Evolutionary conservation across 2,888 invertebrate genomes (phyloP).

Genomic region (Augochlorella aurata): DNA sequence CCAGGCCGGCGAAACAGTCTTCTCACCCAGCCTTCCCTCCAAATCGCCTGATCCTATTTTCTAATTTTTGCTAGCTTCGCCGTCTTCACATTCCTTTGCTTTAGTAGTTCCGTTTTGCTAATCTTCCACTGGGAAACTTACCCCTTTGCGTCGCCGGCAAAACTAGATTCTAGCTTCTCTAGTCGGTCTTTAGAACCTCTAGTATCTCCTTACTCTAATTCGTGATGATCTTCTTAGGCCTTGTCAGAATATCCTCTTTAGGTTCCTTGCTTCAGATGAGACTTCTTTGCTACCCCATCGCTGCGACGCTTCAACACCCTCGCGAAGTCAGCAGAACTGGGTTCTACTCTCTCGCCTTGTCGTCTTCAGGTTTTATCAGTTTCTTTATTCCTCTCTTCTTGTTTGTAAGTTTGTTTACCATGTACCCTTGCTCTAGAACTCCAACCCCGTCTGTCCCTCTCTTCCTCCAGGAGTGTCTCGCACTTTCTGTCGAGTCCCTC

Average conservation of each 20-base stretch:
- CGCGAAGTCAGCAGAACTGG: not conserved
- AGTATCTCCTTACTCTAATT: not conserved
- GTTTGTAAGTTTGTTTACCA: not conserved
- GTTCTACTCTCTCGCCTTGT: not conserved
- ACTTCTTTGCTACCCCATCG: not conserved
- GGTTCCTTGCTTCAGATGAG: not conserved
- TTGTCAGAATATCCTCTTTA: not conserved
- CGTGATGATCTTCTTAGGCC: not conserved
- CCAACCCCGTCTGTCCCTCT: not conserved
- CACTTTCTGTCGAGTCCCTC: not conserved
- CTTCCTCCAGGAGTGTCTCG: not conserved
- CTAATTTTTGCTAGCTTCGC: not conserved
- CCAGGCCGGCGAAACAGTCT: not conserved
- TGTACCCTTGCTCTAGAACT: not conserved
- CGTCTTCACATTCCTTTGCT: not conserved
- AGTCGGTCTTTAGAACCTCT: not conserved
- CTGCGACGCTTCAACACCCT: not conserved
- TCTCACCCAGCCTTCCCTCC: too few relatives aligned
- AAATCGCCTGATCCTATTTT: too few relatives aligned
- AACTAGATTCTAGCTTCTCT: not conserved
- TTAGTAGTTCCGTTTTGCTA: not conserved
- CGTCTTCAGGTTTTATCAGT: not conserved
- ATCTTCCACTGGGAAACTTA: not conserved
- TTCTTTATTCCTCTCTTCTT: not conserved
- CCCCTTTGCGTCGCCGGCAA: not conserved